Conservation (phyloP, 2,888 invertebrate genomes). For the Calephelis perditalis region DNA sequence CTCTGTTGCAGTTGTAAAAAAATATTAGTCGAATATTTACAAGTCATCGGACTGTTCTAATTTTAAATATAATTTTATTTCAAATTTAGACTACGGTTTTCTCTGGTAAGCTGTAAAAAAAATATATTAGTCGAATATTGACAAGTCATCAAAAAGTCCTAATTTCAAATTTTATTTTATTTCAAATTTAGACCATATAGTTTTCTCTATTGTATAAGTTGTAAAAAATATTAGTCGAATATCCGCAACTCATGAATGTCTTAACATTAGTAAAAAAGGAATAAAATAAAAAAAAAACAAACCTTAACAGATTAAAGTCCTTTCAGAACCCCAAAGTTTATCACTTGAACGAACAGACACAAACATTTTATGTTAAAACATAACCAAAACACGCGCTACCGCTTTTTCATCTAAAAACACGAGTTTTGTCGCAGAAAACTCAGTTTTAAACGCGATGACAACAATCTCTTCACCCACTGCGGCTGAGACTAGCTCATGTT, state of each 20-base stretch:
- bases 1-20: too few species aligned
- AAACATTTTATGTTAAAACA: slow-evolving; percentile 30
- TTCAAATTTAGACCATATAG: too few species aligned
- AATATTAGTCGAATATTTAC: neutral
- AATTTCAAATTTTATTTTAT: too few species aligned
- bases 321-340: slow-evolving; percentile 31
- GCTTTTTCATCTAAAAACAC: slow-evolving; percentile 29
- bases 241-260: neutral
- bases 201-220: too few species aligned
- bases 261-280: neutral
- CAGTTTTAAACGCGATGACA: slow-evolving; percentile 38
- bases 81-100: too few species aligned
- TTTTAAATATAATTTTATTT: too few species aligned
- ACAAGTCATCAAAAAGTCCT: too few species aligned
- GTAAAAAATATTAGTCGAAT: neutral
- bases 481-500: slow-evolving; percentile 56
- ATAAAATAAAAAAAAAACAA: neutral
- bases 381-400: slow-evolving; percentile 38
- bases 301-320: slow-evolving; percentile 2
- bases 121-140: neutral
- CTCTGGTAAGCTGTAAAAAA: too few species aligned
- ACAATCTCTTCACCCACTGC: slow-evolving; percentile 36
- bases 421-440: slow-evolving; percentile 36
- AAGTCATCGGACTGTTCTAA: neutral
- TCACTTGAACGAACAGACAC: slow-evolving; percentile 32